These are phyloP conservation scores for Caligus rogercresseyi DNA, from an alignment of 1,140 invertebrate species.

Conservation along the genomic window DNA sequence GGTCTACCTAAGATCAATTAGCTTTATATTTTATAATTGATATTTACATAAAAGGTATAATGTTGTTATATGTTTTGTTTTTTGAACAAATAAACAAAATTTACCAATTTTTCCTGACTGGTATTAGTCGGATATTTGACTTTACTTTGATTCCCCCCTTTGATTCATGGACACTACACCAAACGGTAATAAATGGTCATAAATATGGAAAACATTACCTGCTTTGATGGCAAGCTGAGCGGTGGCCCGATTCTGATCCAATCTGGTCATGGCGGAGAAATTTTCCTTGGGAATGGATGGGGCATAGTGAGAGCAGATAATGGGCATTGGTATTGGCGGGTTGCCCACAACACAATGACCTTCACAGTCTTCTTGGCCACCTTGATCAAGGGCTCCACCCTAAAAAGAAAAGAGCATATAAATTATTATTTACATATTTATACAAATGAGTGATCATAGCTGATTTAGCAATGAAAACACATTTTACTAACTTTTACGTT, in stretches of 20 bases:
- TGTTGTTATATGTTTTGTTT: too few relatives aligned
- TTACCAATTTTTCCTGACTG: too few relatives aligned
- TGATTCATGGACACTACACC: too few relatives aligned
- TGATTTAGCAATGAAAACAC: too few relatives aligned
- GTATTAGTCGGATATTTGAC: too few relatives aligned
- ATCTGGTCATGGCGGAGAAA: conserved; percentile 91
- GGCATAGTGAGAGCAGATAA: conserved; percentile 90
- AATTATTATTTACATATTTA: not conserved
- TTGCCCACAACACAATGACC: conserved; percentile 93
- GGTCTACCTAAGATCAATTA: too few relatives aligned
- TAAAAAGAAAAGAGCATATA: conserved; percentile 25
- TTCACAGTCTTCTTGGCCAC: conserved; percentile 87
- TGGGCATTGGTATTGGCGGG: conserved; percentile 96
- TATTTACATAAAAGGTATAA: too few relatives aligned
- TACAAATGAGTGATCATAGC: too few relatives aligned
- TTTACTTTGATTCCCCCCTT: too few relatives aligned
- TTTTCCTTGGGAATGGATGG: conserved; percentile 90
- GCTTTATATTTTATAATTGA: too few relatives aligned
- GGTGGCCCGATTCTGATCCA: conserved; percentile 92
- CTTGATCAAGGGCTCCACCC: conserved; percentile 78
- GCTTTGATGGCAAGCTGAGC: conserved; percentile 40
- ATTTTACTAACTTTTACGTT: too few relatives aligned
- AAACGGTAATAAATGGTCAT: conserved; percentile 29
- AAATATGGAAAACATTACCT: not conserved
- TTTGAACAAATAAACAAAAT: too few relatives aligned